Conservation (phyloP, 1,140 invertebrate species). For the Heliconius nattereri region DNA sequence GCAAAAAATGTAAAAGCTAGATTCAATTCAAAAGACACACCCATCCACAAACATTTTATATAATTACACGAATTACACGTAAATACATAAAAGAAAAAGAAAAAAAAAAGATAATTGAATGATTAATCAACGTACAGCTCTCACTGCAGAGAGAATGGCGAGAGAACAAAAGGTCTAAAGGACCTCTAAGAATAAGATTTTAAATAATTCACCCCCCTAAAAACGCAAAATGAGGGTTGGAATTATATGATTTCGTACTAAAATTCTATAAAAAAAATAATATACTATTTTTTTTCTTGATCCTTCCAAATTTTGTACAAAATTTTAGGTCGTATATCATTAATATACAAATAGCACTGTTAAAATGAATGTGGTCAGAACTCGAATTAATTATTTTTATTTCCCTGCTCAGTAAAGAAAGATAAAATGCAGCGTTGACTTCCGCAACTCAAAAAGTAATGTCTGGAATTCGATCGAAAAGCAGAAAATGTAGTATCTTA, state of each 20-base stretch:
- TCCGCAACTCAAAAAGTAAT: no score
- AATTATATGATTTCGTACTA: neutral
- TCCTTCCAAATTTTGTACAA: no score
- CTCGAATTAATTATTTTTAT: no score
- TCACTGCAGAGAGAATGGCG: neutral
- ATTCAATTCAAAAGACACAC: neutral
- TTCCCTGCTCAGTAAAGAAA: no score
- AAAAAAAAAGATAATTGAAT: constrained; percentile 11
- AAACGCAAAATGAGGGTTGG: neutral
- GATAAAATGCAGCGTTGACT: no score
- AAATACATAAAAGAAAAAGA: constrained; percentile 12
- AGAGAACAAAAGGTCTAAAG: neutral
- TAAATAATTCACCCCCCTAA: neutral
- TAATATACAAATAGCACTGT: no score
- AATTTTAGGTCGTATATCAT: no score
- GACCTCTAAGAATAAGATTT: neutral
- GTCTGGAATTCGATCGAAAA: no score
- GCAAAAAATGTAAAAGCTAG: neutral
- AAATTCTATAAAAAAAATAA: neutral
- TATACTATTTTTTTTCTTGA: no score
- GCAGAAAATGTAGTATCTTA: no score
- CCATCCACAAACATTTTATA: neutral
- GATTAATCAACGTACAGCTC: constrained; percentile 1
- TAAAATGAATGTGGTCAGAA: no score
- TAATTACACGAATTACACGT: neutral